phyloP scores from a whole-genome alignment of 2,797 vertebrate genomes.

The Eremophila alpestris region DNA sequence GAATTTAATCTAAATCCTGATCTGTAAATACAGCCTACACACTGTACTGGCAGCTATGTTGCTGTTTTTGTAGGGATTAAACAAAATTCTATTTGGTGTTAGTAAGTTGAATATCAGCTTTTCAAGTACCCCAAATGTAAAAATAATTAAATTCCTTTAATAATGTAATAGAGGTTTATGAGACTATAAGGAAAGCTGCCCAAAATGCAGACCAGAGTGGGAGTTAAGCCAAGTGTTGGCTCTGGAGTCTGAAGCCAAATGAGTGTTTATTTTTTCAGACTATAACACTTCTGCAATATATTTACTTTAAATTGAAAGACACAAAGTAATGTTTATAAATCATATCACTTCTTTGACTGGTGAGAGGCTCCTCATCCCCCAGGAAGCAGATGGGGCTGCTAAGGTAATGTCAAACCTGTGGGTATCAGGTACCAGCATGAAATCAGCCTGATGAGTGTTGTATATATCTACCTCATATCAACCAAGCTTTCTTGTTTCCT shows the following conservation, averaged over 20 bases:
- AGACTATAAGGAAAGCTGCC: not conserved
- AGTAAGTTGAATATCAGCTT: not conserved
- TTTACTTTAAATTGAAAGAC: not conserved
- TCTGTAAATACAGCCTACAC: not conserved
- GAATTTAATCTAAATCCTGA: not conserved
- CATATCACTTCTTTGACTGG: not conserved
- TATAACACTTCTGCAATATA: not conserved
- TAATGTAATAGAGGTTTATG: not conserved
- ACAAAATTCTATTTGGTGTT: not conserved
- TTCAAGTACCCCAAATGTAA: not conserved
- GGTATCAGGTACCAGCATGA: not conserved
- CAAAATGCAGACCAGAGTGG: not conserved
- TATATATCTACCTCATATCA: not conserved
- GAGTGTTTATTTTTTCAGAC: not conserved
- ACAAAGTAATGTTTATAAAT: not conserved
- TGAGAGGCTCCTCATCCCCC: not conserved
- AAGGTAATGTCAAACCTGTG: not conserved
- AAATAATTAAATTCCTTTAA: not conserved
- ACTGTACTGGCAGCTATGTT: not conserved
- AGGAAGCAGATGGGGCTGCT: not conserved
- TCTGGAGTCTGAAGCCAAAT: not conserved
- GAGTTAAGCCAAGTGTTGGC: not conserved
- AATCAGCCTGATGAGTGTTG: not conserved
- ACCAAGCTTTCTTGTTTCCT: not conserved
- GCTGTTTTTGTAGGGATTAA: not conserved